Evolutionary conservation across 2,113 vertebrate genomes (phyloP), one percentile per base, ranked within the genome.

Genomic region (Sigmodon hispidus): DNA sequence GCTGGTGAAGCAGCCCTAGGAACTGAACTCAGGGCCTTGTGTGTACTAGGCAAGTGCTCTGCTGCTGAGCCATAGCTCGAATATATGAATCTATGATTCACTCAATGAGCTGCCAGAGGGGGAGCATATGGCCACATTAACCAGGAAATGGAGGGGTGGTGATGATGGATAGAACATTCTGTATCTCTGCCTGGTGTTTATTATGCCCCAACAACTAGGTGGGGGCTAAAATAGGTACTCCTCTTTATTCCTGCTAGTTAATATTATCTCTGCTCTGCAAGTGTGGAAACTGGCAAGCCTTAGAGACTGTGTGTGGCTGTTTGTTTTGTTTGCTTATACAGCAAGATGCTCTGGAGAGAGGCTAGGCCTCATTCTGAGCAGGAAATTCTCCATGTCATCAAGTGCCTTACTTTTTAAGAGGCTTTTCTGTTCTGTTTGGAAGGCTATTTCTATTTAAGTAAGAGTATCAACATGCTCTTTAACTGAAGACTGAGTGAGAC

Each of bases 371-470:
- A 7, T n/a, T 45, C 89, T 34, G n/a, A 90, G 80, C 4, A 57
- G 67, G 36, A 87, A 89, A 50, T 80, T 67, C 24, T 61, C 73
- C 3, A 1, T 59, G 50, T 36, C 48, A 67, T 65, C 59, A 69
- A 92, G 86, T 89, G 29, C 2, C 3, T 40, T 72, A 3, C 69
- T 87, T 52, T 87, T 55, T 31, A 81, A 77, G 36, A 85, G 26
- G 16, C 36, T 79, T 87, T 67, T 67, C 29, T 94, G 40, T n/a
- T 89, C 84, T 93, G 95, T 96, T 97, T 94, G 61, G 70, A 92
- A 98, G 98, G 97, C 19, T n/a, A 19, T 73, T 96, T 98, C 98
- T 98, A 98, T 97, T 98, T 98, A 97, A 98, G 87, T 96, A 97
- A 96, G 3, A 83, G 77, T 96, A 97, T 89, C 98, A 97, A 97